Evolutionary conservation across 1,140 invertebrate species (phyloP), one percentile per base, ranked within the genome.

Genomic region (Drosophila willistoni): DNA sequence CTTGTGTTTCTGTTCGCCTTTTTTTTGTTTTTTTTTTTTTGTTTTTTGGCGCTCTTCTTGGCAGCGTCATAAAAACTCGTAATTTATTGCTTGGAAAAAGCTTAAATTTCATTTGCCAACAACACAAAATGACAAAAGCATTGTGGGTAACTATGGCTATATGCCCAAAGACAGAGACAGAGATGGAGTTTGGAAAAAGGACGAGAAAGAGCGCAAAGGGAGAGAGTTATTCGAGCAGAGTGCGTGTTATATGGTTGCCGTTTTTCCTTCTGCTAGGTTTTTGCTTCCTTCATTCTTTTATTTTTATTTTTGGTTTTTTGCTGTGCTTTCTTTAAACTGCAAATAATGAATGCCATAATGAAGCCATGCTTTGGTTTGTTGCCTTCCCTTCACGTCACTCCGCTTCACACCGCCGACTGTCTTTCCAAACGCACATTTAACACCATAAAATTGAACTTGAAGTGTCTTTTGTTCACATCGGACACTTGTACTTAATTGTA

Each of bases 51-150:
- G 67, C 60, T 87, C 70, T 76, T 71, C 73, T 61, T 80, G 77
- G 70, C 77, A 81, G 81, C 73, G 86, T 86, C 86, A 90, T 89
- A 89, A 89, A 89, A 89, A 89, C 77, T 90, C 85, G 82, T 89
- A 89, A 89, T 89, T 89, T 89, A 89, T 89, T 86, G 85, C 85
- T 79, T 77, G 85, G 85, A 89, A 89, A 87, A 89, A 89, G 85
- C 86, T 89, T 90, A 90, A 89, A 89, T 89, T 89, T 89, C 85
- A 89, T 89, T 89, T 89, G 85, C 71, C 78, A 90, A 73, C 85
- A 70, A 64, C 39, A 64, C 42, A 70, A 51, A 51, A 80, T 79
- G 83, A 80, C 83, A 87, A 80, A 80, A 59, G 64, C 80, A 73
- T 87, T 73, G 65, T 66, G 72, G 73, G 80, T 82, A 83, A 83